Evolutionary conservation across 2,113 vertebrate species (phyloP).

Genomic region (Hoplias malabaricus): DNA sequence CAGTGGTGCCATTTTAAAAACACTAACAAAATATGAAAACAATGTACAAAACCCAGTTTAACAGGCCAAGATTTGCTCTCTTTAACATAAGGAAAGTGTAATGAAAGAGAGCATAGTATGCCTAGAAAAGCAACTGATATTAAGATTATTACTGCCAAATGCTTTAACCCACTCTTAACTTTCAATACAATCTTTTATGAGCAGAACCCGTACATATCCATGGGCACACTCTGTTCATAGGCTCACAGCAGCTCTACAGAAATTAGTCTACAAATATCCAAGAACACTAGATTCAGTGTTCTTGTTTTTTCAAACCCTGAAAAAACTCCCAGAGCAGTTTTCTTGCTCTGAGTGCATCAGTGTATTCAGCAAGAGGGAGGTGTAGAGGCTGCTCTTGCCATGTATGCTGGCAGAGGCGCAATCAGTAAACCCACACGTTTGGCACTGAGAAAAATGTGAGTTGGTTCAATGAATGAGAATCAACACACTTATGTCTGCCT

Average conservation of each 20-base stretch:
- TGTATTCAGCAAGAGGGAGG: constrained; percentile 38
- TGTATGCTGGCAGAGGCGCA: constrained; percentile 39
- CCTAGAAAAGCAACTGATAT: too few species aligned
- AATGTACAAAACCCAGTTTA: too few species aligned
- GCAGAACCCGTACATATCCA: background rate
- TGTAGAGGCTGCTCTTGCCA: constrained; percentile 14
- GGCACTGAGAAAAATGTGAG: constrained; percentile 25
- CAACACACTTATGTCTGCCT: background rate
- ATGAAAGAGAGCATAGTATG: too few species aligned
- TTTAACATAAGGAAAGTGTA: too few species aligned
- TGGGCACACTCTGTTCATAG: constrained; percentile 18
- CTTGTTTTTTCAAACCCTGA: background rate
- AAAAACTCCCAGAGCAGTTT: background rate
- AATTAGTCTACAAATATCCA: constrained; percentile 12
- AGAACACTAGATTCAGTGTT: constrained; percentile 35
- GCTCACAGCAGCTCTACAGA: constrained; percentile 13
- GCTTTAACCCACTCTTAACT: background rate
- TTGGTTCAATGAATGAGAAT: constrained; percentile 11
- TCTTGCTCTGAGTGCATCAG: constrained; percentile 19
- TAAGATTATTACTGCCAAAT: too few species aligned
- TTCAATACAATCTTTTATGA: background rate
- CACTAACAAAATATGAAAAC: too few species aligned
- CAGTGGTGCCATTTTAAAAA: too few species aligned
- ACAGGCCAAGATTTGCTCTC: too few species aligned
- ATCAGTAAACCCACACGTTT: constrained; percentile 37